Evolutionary conservation across 2,888 invertebrate species (phyloP), one percentile per base, ranked within the genome.

Genomic region (Pheosia gnoma): DNA sequence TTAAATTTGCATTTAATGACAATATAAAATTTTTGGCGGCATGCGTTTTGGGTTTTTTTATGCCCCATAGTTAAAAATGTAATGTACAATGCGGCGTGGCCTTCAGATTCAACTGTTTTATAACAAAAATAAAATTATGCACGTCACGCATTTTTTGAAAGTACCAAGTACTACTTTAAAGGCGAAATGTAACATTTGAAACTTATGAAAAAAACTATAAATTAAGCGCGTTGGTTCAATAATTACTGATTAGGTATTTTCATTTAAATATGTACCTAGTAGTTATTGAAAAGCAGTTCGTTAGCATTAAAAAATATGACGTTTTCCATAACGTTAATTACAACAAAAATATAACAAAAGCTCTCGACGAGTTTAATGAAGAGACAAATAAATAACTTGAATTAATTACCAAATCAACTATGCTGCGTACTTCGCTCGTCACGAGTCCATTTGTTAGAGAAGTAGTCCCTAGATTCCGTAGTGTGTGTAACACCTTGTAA

Each of bases 1-100:
- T 85, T 84, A 84, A 81, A 86, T 84, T 86, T 84, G 83, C 85
- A 88, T 87, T 86, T 81, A 85, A 85, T 82, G 87, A 89, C 87
- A 87, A 89, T 89, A 76, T 51, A 51, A 39, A 73, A 25, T 25
- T 84, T 84, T 86, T 86, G 82, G 81, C 81, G 78, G 81, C 80
- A 74, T 75, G 77, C 78, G 78, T 86, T 85, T 88, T 89, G 90
- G 89, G 88, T 87, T 87, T 88, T 25, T 87, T 89, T 90, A 83
- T 85, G 80, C 84, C 89, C 87, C 77, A 79, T 84, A 81, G 77
- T 77, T 81, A 80, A 80, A 74, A 79, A 79, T 77, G 72, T 77
- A 73, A 70, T 74, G 71, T 73, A 72, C 75, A 73, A 71, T 69
- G 69, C 79, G 83, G 81, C 82, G 72, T 73, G 74, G 82, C 81